Conservation (phyloP, 2,113 vertebrate species). For the Zapus hudsonius region DNA sequence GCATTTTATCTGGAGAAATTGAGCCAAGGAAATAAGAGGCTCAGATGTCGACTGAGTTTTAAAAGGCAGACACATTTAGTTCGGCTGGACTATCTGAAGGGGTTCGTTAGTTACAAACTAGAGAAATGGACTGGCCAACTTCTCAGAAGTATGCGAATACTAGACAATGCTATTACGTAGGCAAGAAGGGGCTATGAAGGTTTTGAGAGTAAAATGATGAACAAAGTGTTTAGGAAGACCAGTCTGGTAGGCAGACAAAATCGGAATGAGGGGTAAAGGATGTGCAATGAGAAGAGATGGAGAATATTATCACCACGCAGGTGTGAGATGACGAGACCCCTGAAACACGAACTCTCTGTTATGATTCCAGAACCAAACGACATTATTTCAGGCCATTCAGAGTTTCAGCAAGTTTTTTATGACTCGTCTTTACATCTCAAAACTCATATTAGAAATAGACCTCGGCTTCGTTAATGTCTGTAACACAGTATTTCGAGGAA, state of each 20-base stretch:
- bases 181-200: background rate
- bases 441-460: conserved; percentile 5
- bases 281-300: background rate
- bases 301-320: background rate
- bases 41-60: background rate
- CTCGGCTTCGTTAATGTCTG: conserved; percentile 4
- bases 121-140: background rate
- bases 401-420: conserved; percentile 14
- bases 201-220: background rate
- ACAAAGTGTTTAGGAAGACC: background rate
- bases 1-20: background rate
- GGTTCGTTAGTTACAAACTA: background rate
- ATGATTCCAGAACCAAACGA: background rate
- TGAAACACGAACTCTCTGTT: background rate
- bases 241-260: background rate
- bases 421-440: conserved; percentile 46
- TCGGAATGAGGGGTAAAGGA: background rate
- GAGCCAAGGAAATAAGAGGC: background rate
- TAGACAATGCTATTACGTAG: background rate
- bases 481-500: conserved; percentile 65
- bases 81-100: background rate
- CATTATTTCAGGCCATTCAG: background rate
- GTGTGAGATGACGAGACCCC: background rate
- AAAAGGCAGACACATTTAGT: background rate
- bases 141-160: background rate